phyloP scores from a whole-genome alignment of 2,888 invertebrate species.

The Asteroscopus sphinx region DNA sequence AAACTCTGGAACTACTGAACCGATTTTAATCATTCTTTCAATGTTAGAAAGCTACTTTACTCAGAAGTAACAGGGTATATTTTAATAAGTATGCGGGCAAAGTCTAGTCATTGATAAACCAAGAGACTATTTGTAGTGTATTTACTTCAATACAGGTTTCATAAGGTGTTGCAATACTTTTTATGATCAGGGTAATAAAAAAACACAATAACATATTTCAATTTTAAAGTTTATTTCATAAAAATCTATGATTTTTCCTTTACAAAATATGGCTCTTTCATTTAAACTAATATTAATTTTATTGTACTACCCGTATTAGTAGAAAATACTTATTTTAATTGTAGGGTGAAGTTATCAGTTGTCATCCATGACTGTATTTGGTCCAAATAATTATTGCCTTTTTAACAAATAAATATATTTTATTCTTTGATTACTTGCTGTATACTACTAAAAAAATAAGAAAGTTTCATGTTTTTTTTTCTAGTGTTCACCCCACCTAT shows the following conservation, averaged over 20 bases:
- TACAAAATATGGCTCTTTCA: slow-evolving; percentile 61
- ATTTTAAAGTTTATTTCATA: slow-evolving; percentile 67
- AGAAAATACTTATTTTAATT: slow-evolving; percentile 52
- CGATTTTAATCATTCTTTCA: too few relatives aligned
- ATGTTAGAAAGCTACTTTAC: too few relatives aligned
- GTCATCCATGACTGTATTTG: not conserved
- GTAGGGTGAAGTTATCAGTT: slow-evolving; percentile 22
- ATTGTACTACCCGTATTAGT: slow-evolving; percentile 84
- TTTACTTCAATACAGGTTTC: too few relatives aligned
- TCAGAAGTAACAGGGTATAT: too few relatives aligned
- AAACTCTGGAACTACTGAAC: too few relatives aligned
- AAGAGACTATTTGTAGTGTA: too few relatives aligned
- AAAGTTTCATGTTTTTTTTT: not conserved
- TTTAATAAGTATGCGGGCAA: too few relatives aligned
- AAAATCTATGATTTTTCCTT: slow-evolving; percentile 67
- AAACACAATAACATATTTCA: slow-evolving; percentile 31
- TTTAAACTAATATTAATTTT: slow-evolving; percentile 48
- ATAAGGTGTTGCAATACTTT: too few relatives aligned
- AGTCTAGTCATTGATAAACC: too few relatives aligned
- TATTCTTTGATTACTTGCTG: slow-evolving; percentile 18
- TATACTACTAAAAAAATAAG: not conserved
- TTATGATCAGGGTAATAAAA: slow-evolving; percentile 4
- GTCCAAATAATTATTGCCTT: not conserved
- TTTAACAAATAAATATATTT: not conserved
- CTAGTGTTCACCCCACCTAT: too few relatives aligned